These are phyloP conservation scores for Athalia circularis DNA, from an alignment of 2,888 invertebrate species.

Conservation along the genomic window DNA sequence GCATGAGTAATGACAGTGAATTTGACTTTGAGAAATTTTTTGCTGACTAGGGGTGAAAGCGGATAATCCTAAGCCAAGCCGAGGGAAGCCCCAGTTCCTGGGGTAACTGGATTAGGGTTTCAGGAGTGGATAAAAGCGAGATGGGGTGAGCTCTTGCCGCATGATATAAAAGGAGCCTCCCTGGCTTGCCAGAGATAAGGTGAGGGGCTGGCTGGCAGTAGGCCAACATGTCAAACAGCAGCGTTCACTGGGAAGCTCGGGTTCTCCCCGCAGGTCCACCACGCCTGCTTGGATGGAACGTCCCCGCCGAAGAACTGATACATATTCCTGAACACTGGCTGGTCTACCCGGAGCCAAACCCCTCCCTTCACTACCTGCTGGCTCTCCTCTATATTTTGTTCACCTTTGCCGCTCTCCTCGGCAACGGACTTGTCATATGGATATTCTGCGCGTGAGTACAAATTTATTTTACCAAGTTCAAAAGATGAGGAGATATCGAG, in stretches of 20 bases:
- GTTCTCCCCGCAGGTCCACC: conserved; percentile 68
- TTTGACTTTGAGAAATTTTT: conserved; percentile 66
- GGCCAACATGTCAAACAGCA: conserved; percentile 66
- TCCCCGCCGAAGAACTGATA: conserved; percentile 84
- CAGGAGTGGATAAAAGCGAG: conserved; percentile 50
- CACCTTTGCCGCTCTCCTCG: conserved; percentile 82
- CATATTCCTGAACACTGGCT: conserved; percentile 87
- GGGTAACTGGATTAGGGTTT: conserved; percentile 56
- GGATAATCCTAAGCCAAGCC: conserved; percentile 69
- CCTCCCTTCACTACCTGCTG: conserved; percentile 86
- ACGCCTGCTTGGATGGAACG: conserved; percentile 84
- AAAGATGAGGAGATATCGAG: background rate
- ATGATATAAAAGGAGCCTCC: conserved; percentile 56
- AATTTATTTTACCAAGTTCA: background rate
- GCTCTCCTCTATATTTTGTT: conserved; percentile 87
- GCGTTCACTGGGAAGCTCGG: conserved; percentile 65
- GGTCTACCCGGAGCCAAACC: conserved; percentile 86
- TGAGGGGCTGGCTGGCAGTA: conserved; percentile 67
- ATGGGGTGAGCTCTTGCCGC: conserved; percentile 46
- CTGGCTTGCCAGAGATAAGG: conserved; percentile 57
- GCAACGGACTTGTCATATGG: conserved; percentile 91
- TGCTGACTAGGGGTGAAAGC: conserved; percentile 63
- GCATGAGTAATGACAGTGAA: conserved; percentile 57
- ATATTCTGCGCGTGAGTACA: conserved; percentile 85
- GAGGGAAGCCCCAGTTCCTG: conserved; percentile 63